Base-by-base conservation (phyloP, 1,140 invertebrate species). In the Philotrypesis tridentata region DNA sequence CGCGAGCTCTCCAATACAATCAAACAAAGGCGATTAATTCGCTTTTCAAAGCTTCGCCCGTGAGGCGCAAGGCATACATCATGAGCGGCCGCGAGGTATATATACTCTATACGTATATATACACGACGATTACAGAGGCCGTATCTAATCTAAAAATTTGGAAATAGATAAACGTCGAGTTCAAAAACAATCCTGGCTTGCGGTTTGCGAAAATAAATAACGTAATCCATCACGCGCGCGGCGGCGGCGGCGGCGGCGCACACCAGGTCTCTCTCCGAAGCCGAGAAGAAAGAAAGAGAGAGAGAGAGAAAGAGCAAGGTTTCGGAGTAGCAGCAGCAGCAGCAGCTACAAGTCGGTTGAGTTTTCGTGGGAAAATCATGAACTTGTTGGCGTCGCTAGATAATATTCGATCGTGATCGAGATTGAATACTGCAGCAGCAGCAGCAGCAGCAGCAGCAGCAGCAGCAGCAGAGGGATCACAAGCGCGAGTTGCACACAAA, bases 291-390 rank as follows among this genome's bases (percentile, higher is more conserved):
- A n/a, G n/a, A n/a, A n/a, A n/a, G n/a, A n/a, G n/a, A n/a, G n/a
- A n/a, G n/a, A n/a, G 5, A 55, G 48, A 55, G 48, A 55, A 55
- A 55, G 48, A 55, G 48, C 21, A 55, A 55, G 48, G 48, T 55
- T 55, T n/a, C 17, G 21, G 48, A 55, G 48, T 37, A 37, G 33
- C 33, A n/a, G 33, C 33, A 37, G 33, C 33, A 37, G 9, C 33
- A 37, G 33, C 3, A 9, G 3, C 9, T 37, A 37, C 9, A 37
- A 55, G n/a, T 21, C 48, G 48, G 48, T 55, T 12, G 27, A 65
- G 29, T 76, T 71, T 71, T 78, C 81, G 81, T 82, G 81, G 81
- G 81, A 82, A 82, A 82, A 82, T 82, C 81, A 82, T 82, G 81
- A 82, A 82, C 75, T 82, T 82, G 75, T 78, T 82, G 68, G 67